Evolutionary conservation across 2,888 invertebrate species (phyloP).

Genomic region (Callyntrura guangdongensis): DNA sequence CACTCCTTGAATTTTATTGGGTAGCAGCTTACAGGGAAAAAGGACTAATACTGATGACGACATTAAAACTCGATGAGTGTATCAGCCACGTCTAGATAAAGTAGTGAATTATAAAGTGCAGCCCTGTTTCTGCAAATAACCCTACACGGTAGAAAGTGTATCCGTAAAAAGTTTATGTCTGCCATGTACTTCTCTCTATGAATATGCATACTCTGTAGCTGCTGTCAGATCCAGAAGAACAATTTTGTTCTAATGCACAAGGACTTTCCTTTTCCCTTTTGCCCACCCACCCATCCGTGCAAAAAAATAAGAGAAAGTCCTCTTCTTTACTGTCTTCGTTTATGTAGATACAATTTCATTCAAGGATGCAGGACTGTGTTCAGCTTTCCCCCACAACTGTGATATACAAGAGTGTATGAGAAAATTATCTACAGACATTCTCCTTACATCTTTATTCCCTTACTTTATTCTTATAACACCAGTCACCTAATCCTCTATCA

Average conservation of each 20-base stretch:
- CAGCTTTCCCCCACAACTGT: neutral
- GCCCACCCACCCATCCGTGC: conserved; percentile 49
- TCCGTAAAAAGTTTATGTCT: neutral
- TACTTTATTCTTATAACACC: neutral
- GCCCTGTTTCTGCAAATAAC: neutral
- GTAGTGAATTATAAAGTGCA: no score
- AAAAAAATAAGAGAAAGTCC: neutral
- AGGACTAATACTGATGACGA: no score
- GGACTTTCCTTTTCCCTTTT: conserved; percentile 34
- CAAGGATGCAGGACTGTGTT: conserved; percentile 36
- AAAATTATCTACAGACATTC: neutral
- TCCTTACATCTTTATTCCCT: neutral
- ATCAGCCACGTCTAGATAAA: no score
- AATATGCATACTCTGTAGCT: neutral
- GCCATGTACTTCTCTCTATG: neutral
- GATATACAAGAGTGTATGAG: neutral
- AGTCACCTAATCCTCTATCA: conserved; percentile 10
- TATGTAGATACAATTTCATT: conserved; percentile 42
- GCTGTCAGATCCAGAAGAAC: conserved; percentile 60
- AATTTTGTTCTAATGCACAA: conserved; percentile 61
- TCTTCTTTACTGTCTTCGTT: conserved; percentile 1
- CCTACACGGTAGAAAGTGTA: neutral
- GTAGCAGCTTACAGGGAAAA: no score
- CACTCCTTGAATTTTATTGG: no score
- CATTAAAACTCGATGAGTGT: no score